phyloP scores from a whole-genome alignment of 2,888 invertebrate genomes.

The Drepanosiphum platanoidis region DNA sequence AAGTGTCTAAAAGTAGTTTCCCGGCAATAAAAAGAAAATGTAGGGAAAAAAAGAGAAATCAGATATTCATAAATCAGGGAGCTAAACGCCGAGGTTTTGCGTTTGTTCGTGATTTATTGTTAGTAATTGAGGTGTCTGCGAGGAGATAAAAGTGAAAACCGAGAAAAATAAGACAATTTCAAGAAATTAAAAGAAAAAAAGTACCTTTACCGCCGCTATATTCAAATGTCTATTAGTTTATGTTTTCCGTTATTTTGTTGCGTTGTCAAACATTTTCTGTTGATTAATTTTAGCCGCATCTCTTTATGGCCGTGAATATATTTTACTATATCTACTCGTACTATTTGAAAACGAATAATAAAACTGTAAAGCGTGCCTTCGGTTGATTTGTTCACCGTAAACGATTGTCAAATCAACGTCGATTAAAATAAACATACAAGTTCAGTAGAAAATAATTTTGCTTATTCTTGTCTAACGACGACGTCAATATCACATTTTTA shows the following conservation, averaged over 20 bases:
- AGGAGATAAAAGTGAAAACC: conserved; percentile 25
- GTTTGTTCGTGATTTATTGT: conserved; percentile 58
- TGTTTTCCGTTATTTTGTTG: not conserved
- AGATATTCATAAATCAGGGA: conserved; percentile 56
- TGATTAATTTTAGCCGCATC: not conserved
- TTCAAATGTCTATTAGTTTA: conserved; percentile 3
- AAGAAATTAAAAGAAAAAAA: conserved; percentile 51
- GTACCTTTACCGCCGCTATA: not conserved
- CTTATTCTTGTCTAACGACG: too few species aligned
- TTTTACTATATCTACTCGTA: not conserved
- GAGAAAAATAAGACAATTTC: conserved; percentile 10
- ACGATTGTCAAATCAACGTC: not conserved
- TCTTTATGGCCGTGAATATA: not conserved
- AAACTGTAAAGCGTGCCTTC: not conserved
- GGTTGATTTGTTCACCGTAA: conserved; percentile 10
- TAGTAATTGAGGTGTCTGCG: conserved; percentile 23
- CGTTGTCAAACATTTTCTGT: not conserved
- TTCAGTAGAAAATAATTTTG: not conserved
- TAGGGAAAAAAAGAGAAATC: conserved; percentile 28
- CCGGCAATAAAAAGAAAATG: conserved; percentile 37
- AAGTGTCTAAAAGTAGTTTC: conserved; percentile 45
- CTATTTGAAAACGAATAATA: not conserved
- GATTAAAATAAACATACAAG: not conserved
- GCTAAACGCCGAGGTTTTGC: conserved; percentile 46
- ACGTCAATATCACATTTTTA: too few species aligned